Percentiles rank a stretch among this genome's conserved stretches.
These are phyloP conservation scores for Epinephelus awoara DNA, from an alignment of 2,797 vertebrate genomes.

Conservation along the genomic window DNA sequence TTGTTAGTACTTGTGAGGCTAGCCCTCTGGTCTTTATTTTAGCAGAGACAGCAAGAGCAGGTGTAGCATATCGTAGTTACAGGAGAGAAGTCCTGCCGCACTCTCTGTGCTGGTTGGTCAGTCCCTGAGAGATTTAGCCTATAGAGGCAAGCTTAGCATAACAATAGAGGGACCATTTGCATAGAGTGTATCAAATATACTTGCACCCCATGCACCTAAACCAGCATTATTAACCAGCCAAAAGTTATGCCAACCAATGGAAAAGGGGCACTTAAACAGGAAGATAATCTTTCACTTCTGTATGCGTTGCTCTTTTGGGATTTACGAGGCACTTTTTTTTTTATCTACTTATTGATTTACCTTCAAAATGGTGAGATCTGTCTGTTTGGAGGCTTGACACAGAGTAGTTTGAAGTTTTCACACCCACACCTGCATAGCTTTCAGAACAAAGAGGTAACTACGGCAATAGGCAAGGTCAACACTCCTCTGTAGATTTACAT, in stretches of 20 bases:
- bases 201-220: slow-evolving; percentile 85
- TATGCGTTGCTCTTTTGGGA: slow-evolving; percentile 73
- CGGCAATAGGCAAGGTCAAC: slow-evolving; percentile 74
- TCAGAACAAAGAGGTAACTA: slow-evolving; percentile 67
- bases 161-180: slow-evolving; percentile 82
- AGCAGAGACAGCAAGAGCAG: slow-evolving; percentile 72
- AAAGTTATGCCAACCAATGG: slow-evolving; percentile 83
- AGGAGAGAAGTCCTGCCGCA: slow-evolving; percentile 67
- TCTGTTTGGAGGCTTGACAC: slow-evolving; percentile 53
- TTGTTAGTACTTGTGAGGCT: slow-evolving; percentile 71
- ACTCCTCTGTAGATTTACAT: slow-evolving; percentile 68
- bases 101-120: slow-evolving; percentile 72
- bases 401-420: slow-evolving; percentile 47
- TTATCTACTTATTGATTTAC: slow-evolving; percentile 58
- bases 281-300: slow-evolving; percentile 74
- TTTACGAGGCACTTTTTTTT: slow-evolving; percentile 81
- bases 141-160: slow-evolving; percentile 77
- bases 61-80: slow-evolving; percentile 82
- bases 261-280: slow-evolving; percentile 79
- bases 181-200: slow-evolving; percentile 81
- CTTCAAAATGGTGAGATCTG: slow-evolving; percentile 60
- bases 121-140: slow-evolving; percentile 78
- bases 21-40: slow-evolving; percentile 67
- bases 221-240: slow-evolving; percentile 89
- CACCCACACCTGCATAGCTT: slow-evolving; percentile 50